Percentiles rank a stretch among this genome's conserved stretches.
Evolutionary conservation across 2,797 vertebrate species (phyloP).

Genomic region (Sorex maritimensis): DNA sequence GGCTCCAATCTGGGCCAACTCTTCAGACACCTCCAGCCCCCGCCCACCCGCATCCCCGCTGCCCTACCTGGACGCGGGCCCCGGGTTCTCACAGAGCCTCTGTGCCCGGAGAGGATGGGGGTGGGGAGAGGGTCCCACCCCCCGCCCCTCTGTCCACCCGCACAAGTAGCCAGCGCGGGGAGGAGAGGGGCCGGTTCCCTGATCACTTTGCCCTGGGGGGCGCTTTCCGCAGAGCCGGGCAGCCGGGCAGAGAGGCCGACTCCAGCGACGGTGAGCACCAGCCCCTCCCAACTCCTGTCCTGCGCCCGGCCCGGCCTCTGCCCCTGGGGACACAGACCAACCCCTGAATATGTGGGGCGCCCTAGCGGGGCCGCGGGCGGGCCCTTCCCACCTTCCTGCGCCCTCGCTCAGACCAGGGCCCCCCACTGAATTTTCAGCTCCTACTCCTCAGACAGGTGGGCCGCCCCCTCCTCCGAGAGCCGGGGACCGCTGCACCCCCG

Average conservation of each 20-base stretch:
- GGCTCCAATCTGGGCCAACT: background rate
- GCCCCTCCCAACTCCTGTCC: no score
- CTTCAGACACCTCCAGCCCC: background rate
- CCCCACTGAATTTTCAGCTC: background rate
- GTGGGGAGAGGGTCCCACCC: fast-evolving
- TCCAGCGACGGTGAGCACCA: conserved; percentile 90
- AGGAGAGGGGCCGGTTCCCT: background rate
- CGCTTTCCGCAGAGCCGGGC: conserved; percentile 86
- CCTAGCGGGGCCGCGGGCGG: no score
- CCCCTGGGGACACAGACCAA: background rate
- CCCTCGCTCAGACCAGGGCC: no score
- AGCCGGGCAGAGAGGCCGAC: conserved; percentile 75
- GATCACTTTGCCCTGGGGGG: conserved; percentile 22
- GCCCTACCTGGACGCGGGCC: background rate
- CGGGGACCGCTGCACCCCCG: background rate
- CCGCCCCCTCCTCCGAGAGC: background rate
- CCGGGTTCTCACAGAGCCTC: background rate
- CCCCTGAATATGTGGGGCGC: no score
- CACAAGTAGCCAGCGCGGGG: background rate
- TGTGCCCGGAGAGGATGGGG: no score
- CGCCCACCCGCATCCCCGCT: background rate
- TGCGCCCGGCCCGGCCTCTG: background rate
- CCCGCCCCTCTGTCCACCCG: no score
- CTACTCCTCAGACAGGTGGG: background rate
- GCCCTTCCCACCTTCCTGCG: background rate